Evolutionary conservation across 1,140 invertebrate genomes (phyloP), one percentile per base, ranked within the genome.

Genomic region (Microvelia longipes): DNA sequence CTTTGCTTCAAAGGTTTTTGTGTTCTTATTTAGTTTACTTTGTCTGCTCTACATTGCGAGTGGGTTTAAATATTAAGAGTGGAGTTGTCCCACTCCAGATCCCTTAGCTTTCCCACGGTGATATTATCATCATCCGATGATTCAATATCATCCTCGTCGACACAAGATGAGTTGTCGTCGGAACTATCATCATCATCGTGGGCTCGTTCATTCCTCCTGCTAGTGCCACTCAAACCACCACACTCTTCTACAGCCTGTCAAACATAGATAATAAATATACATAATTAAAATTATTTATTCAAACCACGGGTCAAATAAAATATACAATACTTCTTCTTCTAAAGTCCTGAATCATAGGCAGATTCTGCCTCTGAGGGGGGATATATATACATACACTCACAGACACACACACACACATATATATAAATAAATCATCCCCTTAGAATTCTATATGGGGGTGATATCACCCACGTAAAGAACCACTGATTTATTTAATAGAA

Each of bases 21-120:
- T n/a, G n/a, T n/a, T n/a, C n/a, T n/a, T n/a, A n/a, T n/a, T n/a
- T n/a, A n/a, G n/a, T n/a, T n/a, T n/a, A n/a, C n/a, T n/a, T n/a
- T n/a, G n/a, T n/a, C n/a, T n/a, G n/a, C n/a, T n/a, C n/a, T n/a
- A n/a, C n/a, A n/a, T n/a, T n/a, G n/a, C n/a, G n/a, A n/a, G n/a
- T n/a, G n/a, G n/a, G 64, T 74, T 81, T 82, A 84, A 75, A 84
- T 84, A 71, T 81, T 81, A 61, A 85, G 79, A 66, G 81, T 84
- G 64, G 85, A 86, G 77, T 87, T 84, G 77, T 87, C 86, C 86
- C 86, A 87, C 74, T 87, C 86, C 61, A 87, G 77, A 29, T 77
- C 78, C 71, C 79, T 78, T 15, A 77, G 75, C 71, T 80, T 79
- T 25, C 77, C 79, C 19, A 72, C 70, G 25, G 77, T 77, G 28